Conservation (phyloP, 1,140 invertebrate species). For the Aphelinus atriplicis region DNA sequence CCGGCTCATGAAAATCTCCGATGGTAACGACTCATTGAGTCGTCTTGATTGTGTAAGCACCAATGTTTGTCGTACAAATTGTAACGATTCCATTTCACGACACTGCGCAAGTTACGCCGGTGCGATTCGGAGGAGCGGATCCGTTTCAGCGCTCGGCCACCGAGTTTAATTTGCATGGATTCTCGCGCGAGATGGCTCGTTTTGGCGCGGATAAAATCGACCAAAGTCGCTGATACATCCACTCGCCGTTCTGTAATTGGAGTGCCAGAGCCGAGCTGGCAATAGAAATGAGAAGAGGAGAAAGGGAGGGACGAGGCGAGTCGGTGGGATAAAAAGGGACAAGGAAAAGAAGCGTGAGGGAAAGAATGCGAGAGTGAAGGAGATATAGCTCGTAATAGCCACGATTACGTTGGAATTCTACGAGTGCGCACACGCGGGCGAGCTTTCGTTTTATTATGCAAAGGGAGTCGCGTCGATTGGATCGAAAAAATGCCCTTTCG, state of each 20-base stretch:
- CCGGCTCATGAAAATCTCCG: background rate
- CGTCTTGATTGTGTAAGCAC: background rate
- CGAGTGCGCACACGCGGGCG: conserved; percentile 1
- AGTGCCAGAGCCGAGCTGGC: conserved; percentile 2
- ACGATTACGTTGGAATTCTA: conserved; percentile 38
- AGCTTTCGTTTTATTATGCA: conserved; percentile 36
- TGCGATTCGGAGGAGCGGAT: background rate
- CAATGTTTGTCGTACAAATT: conserved; percentile 27
- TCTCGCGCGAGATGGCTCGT: conserved; percentile 8
- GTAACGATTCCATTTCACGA: conserved; percentile 36
- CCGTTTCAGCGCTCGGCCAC: background rate
- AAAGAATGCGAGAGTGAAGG: background rate
- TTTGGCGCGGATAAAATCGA: conserved; percentile 31
- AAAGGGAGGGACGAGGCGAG: background rate
- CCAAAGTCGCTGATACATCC: conserved; percentile 27
- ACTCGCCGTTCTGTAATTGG: conserved; percentile 20
- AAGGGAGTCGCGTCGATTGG: conserved; percentile 33
- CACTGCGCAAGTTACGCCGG: conserved; percentile 10
- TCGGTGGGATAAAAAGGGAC: background rate
- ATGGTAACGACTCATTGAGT: background rate
- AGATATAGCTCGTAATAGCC: conserved; percentile 25
- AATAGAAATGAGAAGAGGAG: background rate
- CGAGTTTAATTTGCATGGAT: conserved; percentile 16
- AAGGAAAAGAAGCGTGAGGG: background rate
- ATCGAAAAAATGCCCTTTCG: conserved; percentile 36